Evolutionary conservation across 2,888 invertebrate species (phyloP).

Genomic region (Notodonta dromedarius): DNA sequence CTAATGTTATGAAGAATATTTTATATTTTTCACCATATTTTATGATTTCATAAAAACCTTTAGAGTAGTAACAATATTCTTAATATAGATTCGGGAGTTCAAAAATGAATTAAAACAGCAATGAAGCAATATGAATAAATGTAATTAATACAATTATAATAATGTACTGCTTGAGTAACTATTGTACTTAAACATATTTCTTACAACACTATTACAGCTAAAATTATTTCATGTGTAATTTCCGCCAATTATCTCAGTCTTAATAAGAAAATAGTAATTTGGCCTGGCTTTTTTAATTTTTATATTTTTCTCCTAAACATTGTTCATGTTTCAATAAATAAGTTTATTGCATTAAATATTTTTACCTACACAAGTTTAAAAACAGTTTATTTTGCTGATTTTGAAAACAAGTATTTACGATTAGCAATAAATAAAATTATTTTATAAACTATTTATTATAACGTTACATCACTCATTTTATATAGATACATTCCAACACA

Average conservation of each 20-base stretch:
- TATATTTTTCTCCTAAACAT: slow-evolving; percentile 6
- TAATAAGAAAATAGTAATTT: slow-evolving; percentile 45
- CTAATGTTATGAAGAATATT: too few relatives aligned
- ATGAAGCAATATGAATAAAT: slow-evolving; percentile 74
- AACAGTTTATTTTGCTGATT: slow-evolving; percentile 13
- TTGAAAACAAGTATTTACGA: slow-evolving; percentile 2
- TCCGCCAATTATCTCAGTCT: slow-evolving; percentile 62
- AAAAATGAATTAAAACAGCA: slow-evolving; percentile 26
- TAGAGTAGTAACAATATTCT: neutral
- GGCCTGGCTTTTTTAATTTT: slow-evolving; percentile 25
- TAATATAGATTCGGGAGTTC: neutral
- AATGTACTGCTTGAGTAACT: slow-evolving; percentile 73
- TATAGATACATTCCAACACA: slow-evolving; percentile 54
- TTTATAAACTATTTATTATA: slow-evolving; percentile 43
- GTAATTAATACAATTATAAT: slow-evolving; percentile 62
- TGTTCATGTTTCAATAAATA: slow-evolving; percentile 17
- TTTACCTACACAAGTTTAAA: slow-evolving; percentile 17
- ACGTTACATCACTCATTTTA: slow-evolving; percentile 50
- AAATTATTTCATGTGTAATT: slow-evolving; percentile 47
- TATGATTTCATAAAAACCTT: too few relatives aligned
- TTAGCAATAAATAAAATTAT: slow-evolving; percentile 23
- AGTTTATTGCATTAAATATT: slow-evolving; percentile 9
- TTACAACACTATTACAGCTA: slow-evolving; percentile 46
- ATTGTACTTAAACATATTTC: slow-evolving; percentile 72
- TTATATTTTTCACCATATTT: too few relatives aligned